A percentile compares a stretch with the other conserved stretches of the same genome.
Conservation (phyloP, 2,888 invertebrate genomes). For the Acanthosepion esculentum region DNA sequence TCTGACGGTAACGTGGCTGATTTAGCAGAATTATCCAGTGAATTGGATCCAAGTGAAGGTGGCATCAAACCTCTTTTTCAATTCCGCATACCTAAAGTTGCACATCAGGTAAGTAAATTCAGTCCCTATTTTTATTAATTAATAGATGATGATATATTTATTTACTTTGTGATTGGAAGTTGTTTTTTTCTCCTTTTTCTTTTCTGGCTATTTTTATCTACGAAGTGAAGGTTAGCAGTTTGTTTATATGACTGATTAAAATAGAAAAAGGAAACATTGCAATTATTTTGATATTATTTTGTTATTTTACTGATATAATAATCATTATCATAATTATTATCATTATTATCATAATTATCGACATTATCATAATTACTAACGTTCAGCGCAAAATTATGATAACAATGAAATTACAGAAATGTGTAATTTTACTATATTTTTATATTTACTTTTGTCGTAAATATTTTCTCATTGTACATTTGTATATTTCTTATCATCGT, state of each 20-base stretch:
- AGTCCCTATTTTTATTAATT: no score
- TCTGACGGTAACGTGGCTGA: slow-evolving; percentile 67
- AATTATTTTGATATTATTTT: neutral
- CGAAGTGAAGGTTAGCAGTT: no score
- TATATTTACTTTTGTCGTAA: no score
- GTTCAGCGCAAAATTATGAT: no score
- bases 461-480: neutral
- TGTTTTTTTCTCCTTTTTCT: no score
- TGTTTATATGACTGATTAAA: no score
- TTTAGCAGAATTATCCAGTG: slow-evolving; percentile 67
- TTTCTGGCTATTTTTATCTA: no score
- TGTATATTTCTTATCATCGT: neutral
- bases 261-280: neutral
- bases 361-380: neutral
- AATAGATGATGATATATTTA: no score
- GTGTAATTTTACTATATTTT: no score
- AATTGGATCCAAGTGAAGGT: slow-evolving; percentile 62
- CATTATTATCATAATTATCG: slow-evolving; percentile 33
- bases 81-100: slow-evolving; percentile 68
- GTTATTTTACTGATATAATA: neutral
- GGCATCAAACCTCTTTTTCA: slow-evolving; percentile 63
- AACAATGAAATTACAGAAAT: no score
- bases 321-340: neutral
- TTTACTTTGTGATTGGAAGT: no score
- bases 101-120: slow-evolving; percentile 54